Evolutionary conservation across 1,140 invertebrate species (phyloP).

Genomic region (Rhagoletis zephyria): DNA sequence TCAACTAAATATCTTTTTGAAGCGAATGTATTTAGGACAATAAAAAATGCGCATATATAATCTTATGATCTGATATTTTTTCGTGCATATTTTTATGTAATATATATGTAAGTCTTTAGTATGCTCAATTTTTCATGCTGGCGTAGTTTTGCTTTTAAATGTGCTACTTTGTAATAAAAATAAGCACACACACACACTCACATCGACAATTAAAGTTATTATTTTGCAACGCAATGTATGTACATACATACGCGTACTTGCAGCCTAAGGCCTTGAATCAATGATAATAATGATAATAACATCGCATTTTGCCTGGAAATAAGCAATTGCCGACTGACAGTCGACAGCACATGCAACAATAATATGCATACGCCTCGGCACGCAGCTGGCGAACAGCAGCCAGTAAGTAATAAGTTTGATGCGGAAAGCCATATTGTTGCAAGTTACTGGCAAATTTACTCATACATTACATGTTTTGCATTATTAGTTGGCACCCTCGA

Average conservation of each 20-base stretch:
- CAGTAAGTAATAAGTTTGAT: neutral
- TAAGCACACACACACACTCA: neutral
- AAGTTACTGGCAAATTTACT: constrained; percentile 17
- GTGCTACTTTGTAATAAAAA: neutral
- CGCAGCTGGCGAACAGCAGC: neutral
- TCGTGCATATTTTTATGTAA: no score
- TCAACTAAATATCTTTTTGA: neutral
- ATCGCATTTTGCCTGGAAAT: neutral
- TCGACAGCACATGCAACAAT: neutral
- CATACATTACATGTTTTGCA: neutral
- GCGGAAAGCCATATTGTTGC: constrained; percentile 46
- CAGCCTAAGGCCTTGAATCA: neutral
- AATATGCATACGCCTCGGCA: neutral
- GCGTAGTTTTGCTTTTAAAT: neutral
- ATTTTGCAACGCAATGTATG: neutral
- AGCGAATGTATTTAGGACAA: no score
- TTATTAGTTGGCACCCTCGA: constrained; percentile 52
- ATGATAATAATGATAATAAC: constrained; percentile 51
- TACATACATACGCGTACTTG: neutral
- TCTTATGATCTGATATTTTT: no score
- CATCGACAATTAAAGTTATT: neutral
- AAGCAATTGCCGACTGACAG: neutral
- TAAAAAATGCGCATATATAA: no score
- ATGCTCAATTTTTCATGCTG: no score
- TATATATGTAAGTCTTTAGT: no score